Evolutionary conservation across 92 coral and sea anemone genomes (phyloP).

Genomic region (Phenganax stokvisi): DNA sequence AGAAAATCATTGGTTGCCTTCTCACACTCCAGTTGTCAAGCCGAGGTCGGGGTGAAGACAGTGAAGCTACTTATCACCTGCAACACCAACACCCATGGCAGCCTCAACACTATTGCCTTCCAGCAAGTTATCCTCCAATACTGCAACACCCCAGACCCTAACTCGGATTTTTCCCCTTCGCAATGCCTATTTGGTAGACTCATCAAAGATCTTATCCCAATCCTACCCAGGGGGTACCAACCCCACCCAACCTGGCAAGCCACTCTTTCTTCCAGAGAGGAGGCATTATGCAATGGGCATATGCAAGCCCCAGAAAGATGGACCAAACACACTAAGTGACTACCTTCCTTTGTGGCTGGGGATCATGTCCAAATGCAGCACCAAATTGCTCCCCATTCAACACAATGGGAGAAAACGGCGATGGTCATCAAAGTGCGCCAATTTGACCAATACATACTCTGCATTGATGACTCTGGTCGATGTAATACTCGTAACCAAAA

Average conservation of each 20-base stretch:
- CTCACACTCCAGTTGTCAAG: slow-evolving; percentile 11
- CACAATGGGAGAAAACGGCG: slow-evolving; percentile 43
- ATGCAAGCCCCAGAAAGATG: slow-evolving; percentile 51
- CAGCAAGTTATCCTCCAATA: slow-evolving; percentile 22
- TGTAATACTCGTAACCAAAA: slow-evolving; percentile 40
- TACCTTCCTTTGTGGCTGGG: slow-evolving; percentile 52
- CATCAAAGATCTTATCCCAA: slow-evolving; percentile 3
- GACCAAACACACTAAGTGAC: slow-evolving; percentile 50
- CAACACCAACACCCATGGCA: slow-evolving; percentile 15
- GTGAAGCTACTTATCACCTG: slow-evolving; percentile 13
- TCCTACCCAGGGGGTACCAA: slow-evolving; percentile 37
- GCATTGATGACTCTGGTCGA: slow-evolving; percentile 46
- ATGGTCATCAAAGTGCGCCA: slow-evolving; percentile 41
- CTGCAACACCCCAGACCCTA: slow-evolving; percentile 15
- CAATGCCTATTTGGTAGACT: slow-evolving; percentile 13
- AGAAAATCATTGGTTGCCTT: slow-evolving; percentile 4
- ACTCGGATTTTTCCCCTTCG: background rate
- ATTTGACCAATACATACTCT: slow-evolving; percentile 46
- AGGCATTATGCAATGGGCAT: slow-evolving; percentile 53
- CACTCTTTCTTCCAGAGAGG: slow-evolving; percentile 46
- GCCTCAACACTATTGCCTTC: background rate
- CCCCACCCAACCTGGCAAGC: slow-evolving; percentile 60
- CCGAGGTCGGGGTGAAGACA: slow-evolving; percentile 9
- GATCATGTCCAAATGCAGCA: slow-evolving; percentile 54
- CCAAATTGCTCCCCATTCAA: slow-evolving; percentile 40